Evolutionary conservation across 2,888 invertebrate genomes (phyloP).

Genomic region (Gymnocheta viridis): DNA sequence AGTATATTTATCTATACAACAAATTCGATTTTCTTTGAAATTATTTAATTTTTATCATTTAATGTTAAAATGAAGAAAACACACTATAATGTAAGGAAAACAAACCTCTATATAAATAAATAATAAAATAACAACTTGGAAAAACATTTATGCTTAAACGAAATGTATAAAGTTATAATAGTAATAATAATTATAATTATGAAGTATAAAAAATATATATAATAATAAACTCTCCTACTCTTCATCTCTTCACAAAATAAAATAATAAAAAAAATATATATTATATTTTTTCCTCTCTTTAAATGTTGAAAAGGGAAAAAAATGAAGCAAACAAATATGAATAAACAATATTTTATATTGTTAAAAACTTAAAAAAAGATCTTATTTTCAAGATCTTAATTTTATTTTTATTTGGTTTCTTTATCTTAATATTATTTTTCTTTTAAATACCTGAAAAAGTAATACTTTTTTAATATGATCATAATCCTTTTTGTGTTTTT

Average conservation of each 20-base stretch:
- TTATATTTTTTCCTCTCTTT: conserved; percentile 49
- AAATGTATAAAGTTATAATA: conserved; percentile 64
- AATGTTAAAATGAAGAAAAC: conserved; percentile 59
- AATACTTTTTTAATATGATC: conserved; percentile 48
- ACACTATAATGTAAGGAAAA: conserved; percentile 47
- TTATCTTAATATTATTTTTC: conserved; percentile 23
- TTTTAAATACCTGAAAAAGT: conserved; percentile 44
- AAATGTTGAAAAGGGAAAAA: conserved; percentile 43
- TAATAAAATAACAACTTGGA: conserved; percentile 14
- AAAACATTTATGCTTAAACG: conserved; percentile 65
- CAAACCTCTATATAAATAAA: conserved; percentile 57
- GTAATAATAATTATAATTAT: conserved; percentile 57
- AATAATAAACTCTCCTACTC: conserved; percentile 65
- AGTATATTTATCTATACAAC: conserved; percentile 47
- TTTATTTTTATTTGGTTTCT: conserved; percentile 49
- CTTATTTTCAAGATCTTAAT: conserved; percentile 73
- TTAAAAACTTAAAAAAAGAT: conserved; percentile 59
- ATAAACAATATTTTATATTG: conserved; percentile 60
- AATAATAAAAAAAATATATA: conserved; percentile 9
- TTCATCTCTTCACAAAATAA: conserved; percentile 68
- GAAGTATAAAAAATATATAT: conserved; percentile 61
- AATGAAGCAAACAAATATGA: conserved; percentile 26
- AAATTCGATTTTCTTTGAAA: conserved; percentile 65
- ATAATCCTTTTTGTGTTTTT: conserved; percentile 6
- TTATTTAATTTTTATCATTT: conserved; percentile 67